Evolutionary conservation across 2,797 vertebrate species (phyloP).

Genomic region (Danio jaintianensis): DNA sequence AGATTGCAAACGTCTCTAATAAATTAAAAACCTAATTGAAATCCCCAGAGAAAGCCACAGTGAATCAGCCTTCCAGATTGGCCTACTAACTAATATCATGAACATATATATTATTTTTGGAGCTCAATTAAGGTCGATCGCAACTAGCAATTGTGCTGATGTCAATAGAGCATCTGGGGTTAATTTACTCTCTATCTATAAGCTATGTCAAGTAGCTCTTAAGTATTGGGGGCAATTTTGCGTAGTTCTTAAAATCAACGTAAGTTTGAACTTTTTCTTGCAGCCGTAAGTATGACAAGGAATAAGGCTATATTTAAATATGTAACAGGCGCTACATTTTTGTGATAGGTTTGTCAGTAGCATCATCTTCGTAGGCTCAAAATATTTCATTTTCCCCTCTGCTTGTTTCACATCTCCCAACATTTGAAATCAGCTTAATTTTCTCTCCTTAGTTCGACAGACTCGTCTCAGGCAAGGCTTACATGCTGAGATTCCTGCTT

Average conservation of each 20-base stretch:
- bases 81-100: constrained; percentile 35
- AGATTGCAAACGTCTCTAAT: neutral
- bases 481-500: constrained; percentile 47
- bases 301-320: constrained; percentile 23
- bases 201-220: constrained; percentile 29
- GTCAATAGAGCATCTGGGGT: constrained; percentile 63
- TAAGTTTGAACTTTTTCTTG: constrained; percentile 28
- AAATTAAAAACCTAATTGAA: constrained; percentile 10
- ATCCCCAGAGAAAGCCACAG: neutral
- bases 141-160: constrained; percentile 58
- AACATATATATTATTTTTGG: constrained; percentile 62
- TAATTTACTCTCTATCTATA: constrained; percentile 47
- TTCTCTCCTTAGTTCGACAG: constrained; percentile 23
- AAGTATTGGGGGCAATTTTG: neutral
- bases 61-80: constrained; percentile 4
- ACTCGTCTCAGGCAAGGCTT: constrained; percentile 44
- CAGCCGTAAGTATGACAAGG: neutral
- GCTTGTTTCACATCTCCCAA: constrained; percentile 42
- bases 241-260: neutral
- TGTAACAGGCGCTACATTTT: constrained; percentile 36
- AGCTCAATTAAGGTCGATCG: constrained; percentile 61
- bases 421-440: constrained; percentile 57
- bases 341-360: constrained; percentile 38
- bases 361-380: constrained; percentile 29
- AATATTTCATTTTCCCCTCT: constrained; percentile 54